A percentile compares a stretch with the other conserved stretches of the same genome.
Evolutionary conservation across 1,140 invertebrate genomes (phyloP).

Genomic region (Achroia grisella): DNA sequence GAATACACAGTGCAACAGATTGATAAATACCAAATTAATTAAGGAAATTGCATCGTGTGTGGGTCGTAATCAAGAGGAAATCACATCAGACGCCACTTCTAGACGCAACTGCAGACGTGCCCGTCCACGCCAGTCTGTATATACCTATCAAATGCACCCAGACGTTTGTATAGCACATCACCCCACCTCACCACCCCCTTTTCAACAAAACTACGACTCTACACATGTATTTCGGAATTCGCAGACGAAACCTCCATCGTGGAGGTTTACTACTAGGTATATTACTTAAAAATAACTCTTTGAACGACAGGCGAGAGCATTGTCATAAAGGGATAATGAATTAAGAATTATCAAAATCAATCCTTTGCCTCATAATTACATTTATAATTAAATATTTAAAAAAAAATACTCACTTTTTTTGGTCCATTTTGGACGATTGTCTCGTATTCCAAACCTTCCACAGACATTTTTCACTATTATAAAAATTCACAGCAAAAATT

Average conservation of each 20-base stretch:
- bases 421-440: conserved; percentile 74
- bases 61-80: conserved; percentile 32
- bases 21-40: no score
- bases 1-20: no score
- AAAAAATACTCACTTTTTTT: conserved; percentile 67
- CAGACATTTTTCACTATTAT: conserved; percentile 61
- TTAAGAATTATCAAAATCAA: no score
- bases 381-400: no score
- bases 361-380: background rate
- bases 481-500: conserved; percentile 32
- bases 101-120: conserved; percentile 27
- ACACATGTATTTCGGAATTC: no score
- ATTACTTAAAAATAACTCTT: no score
- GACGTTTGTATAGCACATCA: conserved; percentile 53
- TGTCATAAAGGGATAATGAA: conserved; percentile 2
- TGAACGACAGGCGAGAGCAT: no score
- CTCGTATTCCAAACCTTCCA: conserved; percentile 73
- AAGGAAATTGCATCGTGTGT: conserved; percentile 7
- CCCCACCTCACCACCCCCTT: conserved; percentile 43
- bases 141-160: conserved; percentile 55
- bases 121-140: conserved; percentile 2
- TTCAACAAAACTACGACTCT: no score
- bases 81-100: conserved; percentile 32
- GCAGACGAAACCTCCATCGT: no score
- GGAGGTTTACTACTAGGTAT: no score